Evolutionary conservation across 2,113 vertebrate genomes (phyloP), one percentile per base, ranked within the genome.

Genomic region (Pseudorasbora parva): DNA sequence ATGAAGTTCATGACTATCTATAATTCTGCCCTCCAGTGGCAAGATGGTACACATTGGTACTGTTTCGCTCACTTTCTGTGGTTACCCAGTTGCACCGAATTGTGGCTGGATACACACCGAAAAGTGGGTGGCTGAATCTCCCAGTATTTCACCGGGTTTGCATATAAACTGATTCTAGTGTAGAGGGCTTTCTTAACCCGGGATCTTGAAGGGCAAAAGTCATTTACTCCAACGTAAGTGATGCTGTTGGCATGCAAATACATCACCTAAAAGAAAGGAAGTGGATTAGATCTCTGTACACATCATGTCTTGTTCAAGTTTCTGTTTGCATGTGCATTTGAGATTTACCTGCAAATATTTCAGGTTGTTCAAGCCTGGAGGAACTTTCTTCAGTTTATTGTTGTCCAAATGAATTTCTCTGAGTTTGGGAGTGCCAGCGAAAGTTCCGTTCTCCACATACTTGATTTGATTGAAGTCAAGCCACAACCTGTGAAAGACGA

Each of bases 241-340:
- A 99, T 99, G 51, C 95, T 96, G 90, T 99, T 99, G 45, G 92
- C 94, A 80, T 99, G 98, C 68, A 99, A 97, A 89, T 95, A 98
- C 72, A 99, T 92, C n/a, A 97, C 95, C 97, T 99, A 91, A 87
- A 85, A 73, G 68, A 90, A 83, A 71, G 37, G 8, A 6, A 8
- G 33, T 17, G 11, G 49, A 66, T 76, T 8, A n/a, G 21, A 59
- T 74, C 45, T 74, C 43, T 8, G 15, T 21, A 27, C 11, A 3
- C 41, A 2, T 71, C 10, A 23, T 47, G 41, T 71, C 21, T 45
- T 3, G 5, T 23, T 23, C 21, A 43, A 23, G 10, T 23, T 14
- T 43, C 10, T n/a, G 1, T 14, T n/a, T 47, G 11, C 2, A 19
- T 74, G 23, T 14, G 8, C 11, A 19, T 49, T 73, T 54, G 73